Evolutionary conservation across 2,113 vertebrate species (phyloP), one percentile per base, ranked within the genome.

Genomic region (Neoarius graeffei): DNA sequence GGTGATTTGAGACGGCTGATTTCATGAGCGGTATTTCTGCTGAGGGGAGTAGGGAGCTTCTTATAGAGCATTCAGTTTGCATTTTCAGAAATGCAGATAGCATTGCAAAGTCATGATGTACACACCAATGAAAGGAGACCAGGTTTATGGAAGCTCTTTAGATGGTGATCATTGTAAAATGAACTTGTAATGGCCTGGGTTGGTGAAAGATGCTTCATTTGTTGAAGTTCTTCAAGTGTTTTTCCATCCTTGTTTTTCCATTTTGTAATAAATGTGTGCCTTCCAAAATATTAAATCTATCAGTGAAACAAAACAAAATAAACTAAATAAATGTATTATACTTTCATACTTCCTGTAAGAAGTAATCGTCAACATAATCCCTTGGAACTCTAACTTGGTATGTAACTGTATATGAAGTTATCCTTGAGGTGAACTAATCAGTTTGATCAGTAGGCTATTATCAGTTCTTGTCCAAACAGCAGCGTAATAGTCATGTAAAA

Each of bases 1-100:
- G 93, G 91, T 94, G 91, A 94, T 94, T 92, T 92, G 92, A 93
- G 91, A 92, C 66, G 82, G 88, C 91, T 83, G 80, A 87, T 88
- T 89, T 88, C 85, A 89, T 80, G 80, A 93, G 90, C 81, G 81
- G 81, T 87, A 94, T 93, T 95, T 93, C 94, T 93, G 93, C 88
- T 76, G 1, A 59, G 85, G 86, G 90, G 90, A 84, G 80, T 57
- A 69, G 81, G 91, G 87, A 88, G 89, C 92, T 88, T 91, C 91
- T 92, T 86, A 91, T 87, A 90, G 81, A 82, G 10, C 88, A 79
- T 88, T 1, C 57, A 85, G 59, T 85, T 56, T 91, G 62, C 90
- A 88, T 89, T 50, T 90, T 90, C 66, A 13, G 19, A 69, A 71
- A 87, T 85, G 84, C 82, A 59, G 91, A 86, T 89, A 86, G 57